Percentiles rank a stretch among this genome's conserved stretches.
Evolutionary conservation across 2,888 invertebrate genomes (phyloP).

Genomic region (Brenthis ino): DNA sequence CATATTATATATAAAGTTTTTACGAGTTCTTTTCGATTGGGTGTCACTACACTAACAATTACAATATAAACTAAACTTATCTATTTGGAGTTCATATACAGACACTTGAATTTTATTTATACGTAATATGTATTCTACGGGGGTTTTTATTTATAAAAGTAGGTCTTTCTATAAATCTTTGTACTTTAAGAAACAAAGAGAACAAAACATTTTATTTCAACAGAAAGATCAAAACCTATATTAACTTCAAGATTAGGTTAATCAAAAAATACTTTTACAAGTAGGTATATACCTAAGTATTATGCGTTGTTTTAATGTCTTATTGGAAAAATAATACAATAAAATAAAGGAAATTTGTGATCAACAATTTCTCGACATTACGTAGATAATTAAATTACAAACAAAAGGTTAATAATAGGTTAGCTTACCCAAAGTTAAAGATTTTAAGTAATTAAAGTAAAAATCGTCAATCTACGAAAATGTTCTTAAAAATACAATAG

Average conservation of each 20-base stretch:
- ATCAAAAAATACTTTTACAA: conserved; percentile 6
- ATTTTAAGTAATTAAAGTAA: conserved; percentile 16
- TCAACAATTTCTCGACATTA: not conserved
- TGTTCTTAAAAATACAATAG: conserved; percentile 23
- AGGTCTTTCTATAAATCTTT: too few relatives aligned
- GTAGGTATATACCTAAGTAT: not conserved
- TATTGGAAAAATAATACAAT: not conserved
- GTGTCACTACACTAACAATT: too few relatives aligned
- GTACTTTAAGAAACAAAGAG: not conserved
- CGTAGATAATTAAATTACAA: conserved; percentile 7
- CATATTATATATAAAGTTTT: too few relatives aligned
- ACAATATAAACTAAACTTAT: too few relatives aligned
- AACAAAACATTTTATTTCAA: not conserved
- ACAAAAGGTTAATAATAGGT: not conserved
- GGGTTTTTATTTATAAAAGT: too few relatives aligned
- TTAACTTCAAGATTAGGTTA: conserved; percentile 7
- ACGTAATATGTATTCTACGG: too few relatives aligned
- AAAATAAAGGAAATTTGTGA: too few relatives aligned
- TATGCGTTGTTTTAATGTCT: conserved; percentile 1
- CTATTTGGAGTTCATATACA: too few relatives aligned
- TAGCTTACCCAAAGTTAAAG: not conserved
- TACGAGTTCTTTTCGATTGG: too few relatives aligned
- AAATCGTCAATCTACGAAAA: conserved; percentile 19
- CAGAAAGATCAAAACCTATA: not conserved
- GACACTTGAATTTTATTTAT: too few relatives aligned